phyloP scores from a whole-genome alignment of 2,797 vertebrate species.

The Percopsis omiscomaycus region DNA sequence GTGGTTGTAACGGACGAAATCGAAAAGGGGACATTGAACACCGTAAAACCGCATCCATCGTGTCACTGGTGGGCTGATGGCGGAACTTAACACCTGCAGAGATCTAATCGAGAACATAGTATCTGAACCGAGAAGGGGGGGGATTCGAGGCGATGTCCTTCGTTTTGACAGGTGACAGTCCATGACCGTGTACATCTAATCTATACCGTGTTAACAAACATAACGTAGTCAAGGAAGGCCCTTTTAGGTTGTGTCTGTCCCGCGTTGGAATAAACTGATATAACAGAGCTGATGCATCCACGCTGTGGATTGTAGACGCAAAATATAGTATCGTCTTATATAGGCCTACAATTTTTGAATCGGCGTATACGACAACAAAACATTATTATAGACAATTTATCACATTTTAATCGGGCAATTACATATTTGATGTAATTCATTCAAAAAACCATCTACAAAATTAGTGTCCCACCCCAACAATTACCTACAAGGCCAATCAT shows the following conservation, averaged over 20 bases:
- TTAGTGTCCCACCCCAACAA: background rate
- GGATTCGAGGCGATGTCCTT: background rate
- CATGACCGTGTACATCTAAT: background rate
- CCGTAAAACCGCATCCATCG: no score
- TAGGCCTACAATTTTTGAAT: no score
- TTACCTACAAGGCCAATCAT: background rate
- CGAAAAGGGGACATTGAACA: no score
- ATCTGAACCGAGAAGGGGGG: background rate
- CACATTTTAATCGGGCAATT: background rate
- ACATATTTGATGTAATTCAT: background rate
- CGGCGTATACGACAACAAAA: no score
- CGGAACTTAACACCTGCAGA: conserved; percentile 47
- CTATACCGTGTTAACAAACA: background rate
- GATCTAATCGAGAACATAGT: conserved; percentile 6
- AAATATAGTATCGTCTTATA: no score
- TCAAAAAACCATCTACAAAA: background rate
- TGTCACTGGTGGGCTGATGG: conserved; percentile 26
- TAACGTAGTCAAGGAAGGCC: background rate
- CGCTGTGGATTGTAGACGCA: no score
- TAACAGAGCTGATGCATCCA: no score
- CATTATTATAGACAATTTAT: no score
- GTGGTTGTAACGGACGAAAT: no score
- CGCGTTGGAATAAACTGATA: background rate
- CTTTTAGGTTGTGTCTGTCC: background rate
- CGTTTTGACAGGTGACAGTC: conserved; percentile 35